These are phyloP conservation scores for Drosophila rubida DNA, from an alignment of 2,888 invertebrate genomes.

Conservation along the genomic window DNA sequence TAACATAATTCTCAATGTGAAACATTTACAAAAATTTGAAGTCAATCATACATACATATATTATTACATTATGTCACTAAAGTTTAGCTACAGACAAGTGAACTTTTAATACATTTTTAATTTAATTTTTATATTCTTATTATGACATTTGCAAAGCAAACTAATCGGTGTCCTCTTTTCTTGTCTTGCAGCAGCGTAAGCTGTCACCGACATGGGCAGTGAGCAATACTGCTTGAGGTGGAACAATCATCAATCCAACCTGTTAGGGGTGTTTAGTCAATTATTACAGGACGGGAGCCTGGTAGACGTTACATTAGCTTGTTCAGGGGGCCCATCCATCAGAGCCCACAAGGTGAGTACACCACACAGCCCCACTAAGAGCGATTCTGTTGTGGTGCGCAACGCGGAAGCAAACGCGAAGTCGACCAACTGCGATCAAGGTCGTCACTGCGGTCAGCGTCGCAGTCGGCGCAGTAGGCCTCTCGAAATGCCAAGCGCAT, in stretches of 20 bases:
- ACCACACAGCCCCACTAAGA: too few relatives aligned
- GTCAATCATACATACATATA: too few relatives aligned
- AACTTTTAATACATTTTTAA: too few relatives aligned
- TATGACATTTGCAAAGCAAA: too few relatives aligned
- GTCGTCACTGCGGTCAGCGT: constrained; percentile 35
- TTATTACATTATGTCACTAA: too few relatives aligned
- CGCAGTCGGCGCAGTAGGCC: constrained; percentile 48
- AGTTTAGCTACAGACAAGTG: too few relatives aligned
- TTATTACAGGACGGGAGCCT: constrained; percentile 97
- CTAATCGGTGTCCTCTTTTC: neutral
- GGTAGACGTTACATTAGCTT: constrained; percentile 98
- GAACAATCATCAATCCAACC: constrained; percentile 99
- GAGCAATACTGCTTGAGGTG: constrained; percentile 99
- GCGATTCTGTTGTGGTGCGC: too few relatives aligned
- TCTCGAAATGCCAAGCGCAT: constrained; percentile 73
- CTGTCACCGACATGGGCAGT: constrained; percentile 98
- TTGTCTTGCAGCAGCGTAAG: constrained; percentile 88
- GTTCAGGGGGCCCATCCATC: constrained; percentile 97
- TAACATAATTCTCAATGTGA: too few relatives aligned
- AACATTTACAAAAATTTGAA: too few relatives aligned
- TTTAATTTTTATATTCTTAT: too few relatives aligned
- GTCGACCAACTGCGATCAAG: constrained; percentile 49
- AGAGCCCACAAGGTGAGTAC: constrained; percentile 93
- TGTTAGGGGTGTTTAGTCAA: constrained; percentile 98
- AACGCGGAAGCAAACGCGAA: constrained; percentile 67